Conservation (phyloP, 2,113 vertebrate genomes). For the Phoenicopterus ruber region DNA sequence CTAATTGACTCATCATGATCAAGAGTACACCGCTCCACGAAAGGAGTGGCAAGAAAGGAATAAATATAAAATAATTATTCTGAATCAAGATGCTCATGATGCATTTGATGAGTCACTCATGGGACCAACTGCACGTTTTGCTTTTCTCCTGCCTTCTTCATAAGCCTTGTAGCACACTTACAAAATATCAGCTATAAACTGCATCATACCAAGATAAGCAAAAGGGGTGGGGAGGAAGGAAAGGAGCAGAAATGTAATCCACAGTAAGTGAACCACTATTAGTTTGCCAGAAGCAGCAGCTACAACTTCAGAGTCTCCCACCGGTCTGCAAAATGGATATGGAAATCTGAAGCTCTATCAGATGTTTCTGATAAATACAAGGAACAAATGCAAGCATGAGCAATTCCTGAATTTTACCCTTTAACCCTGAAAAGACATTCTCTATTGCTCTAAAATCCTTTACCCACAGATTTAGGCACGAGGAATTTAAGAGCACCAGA, state of each 20-base stretch:
- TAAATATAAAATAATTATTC: not conserved
- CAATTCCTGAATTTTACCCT: not conserved
- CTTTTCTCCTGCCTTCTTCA: not conserved
- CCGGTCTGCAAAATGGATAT: not conserved
- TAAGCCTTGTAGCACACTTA: not conserved
- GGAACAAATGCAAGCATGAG: not conserved
- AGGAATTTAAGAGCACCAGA: not conserved
- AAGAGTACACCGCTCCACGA: not conserved
- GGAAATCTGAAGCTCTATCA: not conserved
- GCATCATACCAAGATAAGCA: not conserved
- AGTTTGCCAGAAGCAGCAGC: not conserved
- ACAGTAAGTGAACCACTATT: not conserved
- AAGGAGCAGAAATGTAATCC: not conserved
- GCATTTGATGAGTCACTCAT: not conserved
- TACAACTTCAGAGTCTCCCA: not conserved
- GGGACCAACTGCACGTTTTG: not conserved
- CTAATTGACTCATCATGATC: rapidly evolving
- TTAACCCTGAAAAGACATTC: not conserved
- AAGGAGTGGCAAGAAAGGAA: not conserved
- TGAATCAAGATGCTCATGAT: not conserved
- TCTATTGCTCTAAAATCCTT: not conserved
- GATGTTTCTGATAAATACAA: not conserved
- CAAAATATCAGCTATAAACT: not conserved
- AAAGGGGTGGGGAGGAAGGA: not conserved
- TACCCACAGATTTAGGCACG: not conserved